A percentile compares a stretch with the other conserved stretches of the same genome.
Conservation (phyloP, 2,888 invertebrate species). For the Stictocephala bisonia region DNA sequence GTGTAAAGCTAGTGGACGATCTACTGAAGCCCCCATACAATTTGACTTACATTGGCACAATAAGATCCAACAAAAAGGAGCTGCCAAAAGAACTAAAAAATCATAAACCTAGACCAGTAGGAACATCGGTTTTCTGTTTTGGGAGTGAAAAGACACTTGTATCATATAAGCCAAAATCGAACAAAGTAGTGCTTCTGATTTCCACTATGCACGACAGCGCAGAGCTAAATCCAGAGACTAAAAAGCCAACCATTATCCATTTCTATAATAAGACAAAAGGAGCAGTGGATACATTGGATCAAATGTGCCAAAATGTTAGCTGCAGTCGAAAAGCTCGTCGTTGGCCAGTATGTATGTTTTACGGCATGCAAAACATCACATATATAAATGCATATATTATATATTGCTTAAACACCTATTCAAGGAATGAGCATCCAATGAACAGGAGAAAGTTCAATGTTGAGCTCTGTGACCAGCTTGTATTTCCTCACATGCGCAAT, state of each 20-base stretch:
- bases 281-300: slow-evolving; percentile 36
- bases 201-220: slow-evolving; percentile 34
- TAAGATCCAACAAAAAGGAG: slow-evolving; percentile 8
- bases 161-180: slow-evolving; percentile 14
- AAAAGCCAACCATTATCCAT: slow-evolving; percentile 39
- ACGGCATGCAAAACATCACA: slow-evolving; percentile 41
- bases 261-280: slow-evolving; percentile 38
- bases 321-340: slow-evolving; percentile 34
- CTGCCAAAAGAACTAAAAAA: slow-evolving; percentile 21
- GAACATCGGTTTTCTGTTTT: slow-evolving; percentile 20
- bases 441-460: slow-evolving; percentile 28
- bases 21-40: slow-evolving; percentile 29
- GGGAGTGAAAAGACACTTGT: slow-evolving; percentile 30
- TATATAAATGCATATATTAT: slow-evolving; percentile 37
- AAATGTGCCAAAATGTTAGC: slow-evolving; percentile 35
- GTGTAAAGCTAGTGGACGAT: slow-evolving; percentile 30
- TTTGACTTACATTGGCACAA: slow-evolving; percentile 4
- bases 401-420: slow-evolving; percentile 22
- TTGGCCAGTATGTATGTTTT: slow-evolving; percentile 43
- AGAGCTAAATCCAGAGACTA: slow-evolving; percentile 31
- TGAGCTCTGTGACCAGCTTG: slow-evolving; percentile 25
- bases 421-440: not conserved
- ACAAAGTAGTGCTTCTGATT: slow-evolving; percentile 20
- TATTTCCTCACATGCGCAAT: slow-evolving; percentile 29
- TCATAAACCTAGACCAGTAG: slow-evolving; percentile 11